Evolutionary conservation across 2,113 vertebrate genomes (phyloP).

Genomic region (Chaetodon trifascialis): DNA sequence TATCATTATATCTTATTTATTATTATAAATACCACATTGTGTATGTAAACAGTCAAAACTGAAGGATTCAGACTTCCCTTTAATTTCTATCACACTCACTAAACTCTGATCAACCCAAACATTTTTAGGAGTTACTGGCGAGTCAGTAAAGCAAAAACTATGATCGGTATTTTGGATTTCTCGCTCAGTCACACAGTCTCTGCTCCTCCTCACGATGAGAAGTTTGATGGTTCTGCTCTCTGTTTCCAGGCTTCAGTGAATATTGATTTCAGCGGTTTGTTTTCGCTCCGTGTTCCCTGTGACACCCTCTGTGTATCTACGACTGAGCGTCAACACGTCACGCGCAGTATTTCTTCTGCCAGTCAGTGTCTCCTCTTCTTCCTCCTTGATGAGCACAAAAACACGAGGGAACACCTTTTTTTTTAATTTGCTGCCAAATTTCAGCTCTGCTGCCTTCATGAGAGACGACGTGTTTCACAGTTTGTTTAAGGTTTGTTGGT

Average conservation of each 20-base stretch:
- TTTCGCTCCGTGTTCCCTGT: background rate
- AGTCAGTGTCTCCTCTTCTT: slow-evolving; percentile 36
- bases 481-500: background rate
- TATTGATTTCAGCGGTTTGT: background rate
- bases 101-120: too few relatives aligned
- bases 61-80: too few relatives aligned
- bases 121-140: background rate
- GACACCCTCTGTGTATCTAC: background rate
- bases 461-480: background rate
- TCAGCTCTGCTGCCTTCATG: background rate
- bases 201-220: background rate
- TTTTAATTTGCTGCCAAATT: background rate
- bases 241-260: background rate
- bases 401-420: background rate
- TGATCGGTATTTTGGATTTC: background rate
- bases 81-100: too few relatives aligned
- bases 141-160: background rate
- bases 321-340: background rate
- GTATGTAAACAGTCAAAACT: too few relatives aligned
- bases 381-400: slow-evolving; percentile 45
- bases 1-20: too few relatives aligned
- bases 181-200: background rate
- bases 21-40: too few relatives aligned
- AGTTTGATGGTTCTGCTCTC: background rate
- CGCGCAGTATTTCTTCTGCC: background rate